Evolutionary conservation across 2,113 vertebrate species (phyloP), one percentile per base, ranked within the genome.

Genomic region (Gnathonemus longibarbis): DNA sequence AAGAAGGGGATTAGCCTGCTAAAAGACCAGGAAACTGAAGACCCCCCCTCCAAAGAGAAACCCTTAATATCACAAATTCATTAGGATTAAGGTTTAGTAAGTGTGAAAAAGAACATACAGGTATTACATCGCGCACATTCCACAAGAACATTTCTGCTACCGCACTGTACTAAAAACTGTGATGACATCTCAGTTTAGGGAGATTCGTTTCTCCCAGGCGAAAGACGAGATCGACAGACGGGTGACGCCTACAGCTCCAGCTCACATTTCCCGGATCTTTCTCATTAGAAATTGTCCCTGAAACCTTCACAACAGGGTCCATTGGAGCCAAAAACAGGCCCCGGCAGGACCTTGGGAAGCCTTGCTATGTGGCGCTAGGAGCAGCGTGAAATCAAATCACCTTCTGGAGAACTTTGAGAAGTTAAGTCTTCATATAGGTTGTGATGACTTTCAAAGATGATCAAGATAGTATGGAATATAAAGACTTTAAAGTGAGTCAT

Each of bases 1-100:
- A 94, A 94, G 92, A 91, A 93, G 70, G 93, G 91, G 92, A 94
- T 94, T 95, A 91, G 92, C 92, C 93, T 89, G 92, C 92, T 92
- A 95, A 93, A 89, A 46, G 91, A 93, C 89, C 92, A 91, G 90
- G 88, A 91, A 92, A 92, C 89, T 90, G 92, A 87, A 91, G 46
- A 91, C 49, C 49, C 50, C 91, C 15, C 11, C 66, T 1, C 27
- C 1, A 80, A 80, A 74, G 31, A 74, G 27, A 74, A 74, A 42
- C 74, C 74, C 35, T 80, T 42, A 19, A 77, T 77, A 77, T 77
- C 35, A 17, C 70, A 39, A 27, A 80, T 80, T 80, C 35, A 42
- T 80, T 42, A 42, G 31, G 13, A 17, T 80, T 80, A 80, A 80
- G 74, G 27, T 80, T 80, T 42, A 42, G 17, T 42, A 42, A 17